Percentiles rank a stretch among this genome's conserved stretches.
These are phyloP conservation scores for Athetis lepigone DNA, from an alignment of 2,888 invertebrate species.

Conservation along the genomic window DNA sequence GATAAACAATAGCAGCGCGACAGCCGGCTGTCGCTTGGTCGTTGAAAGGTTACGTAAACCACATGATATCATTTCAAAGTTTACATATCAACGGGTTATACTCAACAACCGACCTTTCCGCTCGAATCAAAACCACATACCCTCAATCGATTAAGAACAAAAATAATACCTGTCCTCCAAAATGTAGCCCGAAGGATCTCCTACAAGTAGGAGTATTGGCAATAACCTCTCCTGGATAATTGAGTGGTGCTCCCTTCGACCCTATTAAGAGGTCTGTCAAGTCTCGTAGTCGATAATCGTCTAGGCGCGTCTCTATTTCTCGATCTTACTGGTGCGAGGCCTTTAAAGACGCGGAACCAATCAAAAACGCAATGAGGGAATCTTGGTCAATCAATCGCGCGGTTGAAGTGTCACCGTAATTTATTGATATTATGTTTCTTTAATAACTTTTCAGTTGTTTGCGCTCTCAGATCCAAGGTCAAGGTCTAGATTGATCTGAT, in stretches of 20 bases:
- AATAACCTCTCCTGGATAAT: slow-evolving; percentile 77
- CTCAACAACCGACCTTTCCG: not conserved
- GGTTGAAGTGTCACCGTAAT: no score
- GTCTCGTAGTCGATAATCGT: slow-evolving; percentile 72
- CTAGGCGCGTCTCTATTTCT: slow-evolving; percentile 63
- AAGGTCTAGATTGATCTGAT: no score
- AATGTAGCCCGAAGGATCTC: slow-evolving; percentile 38
- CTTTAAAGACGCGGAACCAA: not conserved
- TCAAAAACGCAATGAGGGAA: not conserved
- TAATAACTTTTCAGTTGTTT: no score
- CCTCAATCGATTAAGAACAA: slow-evolving; percentile 13
- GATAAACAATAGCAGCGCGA: no score
- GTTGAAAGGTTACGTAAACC: no score
- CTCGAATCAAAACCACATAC: slow-evolving; percentile 20
- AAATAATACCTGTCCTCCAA: slow-evolving; percentile 36
- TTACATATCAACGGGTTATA: no score
- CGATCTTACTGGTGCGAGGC: slow-evolving; percentile 40
- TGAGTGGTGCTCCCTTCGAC: slow-evolving; percentile 75
- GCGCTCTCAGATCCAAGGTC: no score
- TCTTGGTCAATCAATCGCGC: not conserved
- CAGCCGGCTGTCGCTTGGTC: no score
- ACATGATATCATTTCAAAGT: not conserved
- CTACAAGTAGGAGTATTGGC: slow-evolving; percentile 68
- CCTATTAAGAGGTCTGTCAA: slow-evolving; percentile 80
- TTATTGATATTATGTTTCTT: no score